Evolutionary conservation across 2,113 vertebrate genomes (phyloP).

Genomic region (Guaruba guarouba): DNA sequence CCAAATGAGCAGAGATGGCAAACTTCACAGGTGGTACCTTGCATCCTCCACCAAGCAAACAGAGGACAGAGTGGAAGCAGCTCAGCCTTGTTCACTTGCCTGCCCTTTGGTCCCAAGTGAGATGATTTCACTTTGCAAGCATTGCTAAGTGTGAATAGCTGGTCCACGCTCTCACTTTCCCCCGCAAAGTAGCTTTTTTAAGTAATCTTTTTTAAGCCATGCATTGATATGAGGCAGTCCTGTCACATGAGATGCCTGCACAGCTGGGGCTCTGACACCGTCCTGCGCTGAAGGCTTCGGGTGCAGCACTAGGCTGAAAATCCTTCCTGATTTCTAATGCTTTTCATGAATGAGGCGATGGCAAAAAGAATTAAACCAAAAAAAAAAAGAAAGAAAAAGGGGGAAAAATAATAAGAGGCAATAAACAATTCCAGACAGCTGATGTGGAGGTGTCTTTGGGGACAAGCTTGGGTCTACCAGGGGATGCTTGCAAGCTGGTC

Average conservation of each 20-base stretch:
- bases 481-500: not conserved
- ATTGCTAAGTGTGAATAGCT: not conserved
- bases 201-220: not conserved
- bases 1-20: rapidly evolving
- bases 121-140: not conserved
- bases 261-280: not conserved
- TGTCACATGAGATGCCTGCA: rapidly evolving
- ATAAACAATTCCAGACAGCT: not conserved
- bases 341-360: not conserved
- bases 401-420: not conserved
- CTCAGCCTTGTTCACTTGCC: not conserved
- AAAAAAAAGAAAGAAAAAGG: no score
- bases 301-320: not conserved
- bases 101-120: not conserved
- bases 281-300: not conserved
- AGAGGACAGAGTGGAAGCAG: not conserved
- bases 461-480: not conserved
- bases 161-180: not conserved
- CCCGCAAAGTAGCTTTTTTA: not conserved
- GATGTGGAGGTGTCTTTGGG: not conserved
- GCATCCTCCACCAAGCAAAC: not conserved
- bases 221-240: not conserved
- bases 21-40: not conserved
- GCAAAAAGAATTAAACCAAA: not conserved
- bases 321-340: not conserved